Evolutionary conservation across 2,888 invertebrate species (phyloP), one percentile per base, ranked within the genome.

Genomic region (Agonum fuliginosum): DNA sequence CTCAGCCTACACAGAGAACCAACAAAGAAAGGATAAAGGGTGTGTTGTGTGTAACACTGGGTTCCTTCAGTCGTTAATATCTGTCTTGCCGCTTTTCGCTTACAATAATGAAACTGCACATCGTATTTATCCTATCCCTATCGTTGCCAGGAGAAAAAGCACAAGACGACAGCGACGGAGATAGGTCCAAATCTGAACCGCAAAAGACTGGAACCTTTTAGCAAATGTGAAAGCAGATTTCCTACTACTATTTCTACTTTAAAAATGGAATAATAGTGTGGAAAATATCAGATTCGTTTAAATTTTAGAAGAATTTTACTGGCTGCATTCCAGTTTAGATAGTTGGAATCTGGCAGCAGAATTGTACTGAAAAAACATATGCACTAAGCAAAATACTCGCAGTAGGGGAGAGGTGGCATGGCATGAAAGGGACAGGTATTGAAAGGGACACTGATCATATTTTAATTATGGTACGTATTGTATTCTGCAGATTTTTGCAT

Each of bases 241-340:
- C 8, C 30, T 30, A 3, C 3, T 30, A 8, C 30, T 30, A 3
- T 8, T 8, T 8, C 34, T 10, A 34, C 34, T 34, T 34, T 34
- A 6, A 34, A 34, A 43, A 43, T 43, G 14, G 14, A 43, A 43
- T 30, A 30, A 30, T 30, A 30, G 30, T 8, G 30, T 30, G 4
- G n/a, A n/a, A 43, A 43, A 43, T n/a, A 43, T 12, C 43, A 12
- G 8, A 2, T 43, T 43, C 43, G 43, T 43, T 43, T 43, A 17
- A 43, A 43, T 43, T 43, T 17, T 34, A 34, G 34, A 43, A 12
- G 43, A 43, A 2, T 43, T 43, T 12, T 3, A 43, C 43, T 43
- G 43, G 43, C 43, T n/a, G 4, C 43, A 43, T 12, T 43, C 43
- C 43, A 43, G n/a, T 2, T 43, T 43, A 43, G 43, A 43, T 43